Percentiles rank a stretch among this genome's conserved stretches.
phyloP scores from a whole-genome alignment of 2,797 vertebrate genomes.

The Muscicapa striata region DNA sequence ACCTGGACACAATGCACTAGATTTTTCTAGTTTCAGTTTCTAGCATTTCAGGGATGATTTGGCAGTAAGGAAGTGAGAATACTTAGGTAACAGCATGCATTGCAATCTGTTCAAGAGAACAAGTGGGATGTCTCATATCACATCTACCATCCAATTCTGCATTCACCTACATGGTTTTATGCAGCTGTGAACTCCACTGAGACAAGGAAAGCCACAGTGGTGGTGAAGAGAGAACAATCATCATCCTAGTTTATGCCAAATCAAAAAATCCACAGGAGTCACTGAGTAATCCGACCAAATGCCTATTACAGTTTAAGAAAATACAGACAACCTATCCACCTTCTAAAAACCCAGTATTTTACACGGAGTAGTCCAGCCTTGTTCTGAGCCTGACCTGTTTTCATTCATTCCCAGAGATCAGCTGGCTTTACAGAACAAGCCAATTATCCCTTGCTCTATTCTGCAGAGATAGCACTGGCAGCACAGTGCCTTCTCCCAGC shows the following conservation, averaged over 20 bases:
- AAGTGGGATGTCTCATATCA: background rate
- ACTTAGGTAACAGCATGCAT: background rate
- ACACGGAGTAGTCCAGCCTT: background rate
- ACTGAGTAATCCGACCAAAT: background rate
- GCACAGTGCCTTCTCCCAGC: background rate
- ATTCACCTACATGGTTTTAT: background rate
- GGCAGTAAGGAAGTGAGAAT: background rate
- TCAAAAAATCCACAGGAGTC: background rate
- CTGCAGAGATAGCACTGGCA: background rate
- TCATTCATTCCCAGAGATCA: background rate
- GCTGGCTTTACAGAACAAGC: background rate
- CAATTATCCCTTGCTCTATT: background rate
- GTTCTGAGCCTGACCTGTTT: background rate
- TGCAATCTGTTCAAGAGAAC: background rate
- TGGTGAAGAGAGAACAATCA: background rate
- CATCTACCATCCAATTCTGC: background rate
- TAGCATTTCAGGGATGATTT: background rate
- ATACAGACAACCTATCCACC: background rate
- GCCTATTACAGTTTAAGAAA: background rate
- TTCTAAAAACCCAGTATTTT: background rate
- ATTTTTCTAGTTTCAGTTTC: background rate
- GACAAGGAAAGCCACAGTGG: background rate
- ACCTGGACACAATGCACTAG: background rate
- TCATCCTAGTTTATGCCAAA: background rate
- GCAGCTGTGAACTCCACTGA: slow-evolving; percentile 24